phyloP scores from a whole-genome alignment of 1,140 invertebrate genomes.

The Platyura marginata region DNA sequence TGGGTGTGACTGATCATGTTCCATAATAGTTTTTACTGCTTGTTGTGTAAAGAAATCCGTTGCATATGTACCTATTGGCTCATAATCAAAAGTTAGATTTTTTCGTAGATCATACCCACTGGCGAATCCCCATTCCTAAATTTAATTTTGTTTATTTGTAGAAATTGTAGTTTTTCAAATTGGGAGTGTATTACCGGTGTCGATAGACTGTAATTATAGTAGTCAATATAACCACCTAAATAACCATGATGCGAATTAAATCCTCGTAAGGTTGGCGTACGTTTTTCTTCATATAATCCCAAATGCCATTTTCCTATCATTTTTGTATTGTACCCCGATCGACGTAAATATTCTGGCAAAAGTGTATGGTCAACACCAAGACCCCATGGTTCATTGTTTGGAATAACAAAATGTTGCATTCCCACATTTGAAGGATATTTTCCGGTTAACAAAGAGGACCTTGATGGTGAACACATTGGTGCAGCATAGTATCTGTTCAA shows the following conservation, averaged over 20 bases:
- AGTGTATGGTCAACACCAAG: conserved; percentile 49
- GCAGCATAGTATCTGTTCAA: conserved; percentile 70
- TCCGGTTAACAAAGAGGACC: conserved; percentile 68
- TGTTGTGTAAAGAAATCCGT: conserved; percentile 60
- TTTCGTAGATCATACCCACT: conserved; percentile 1
- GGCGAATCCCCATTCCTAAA: not conserved
- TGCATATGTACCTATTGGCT: conserved; percentile 30
- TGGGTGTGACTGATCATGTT: conserved; percentile 37
- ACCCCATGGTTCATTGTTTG: conserved; percentile 50
- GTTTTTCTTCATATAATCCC: conserved; percentile 48
- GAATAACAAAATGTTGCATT: conserved; percentile 60
- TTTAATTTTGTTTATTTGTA: not conserved
- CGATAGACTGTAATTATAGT: conserved; percentile 48
- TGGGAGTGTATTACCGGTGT: conserved; percentile 29
- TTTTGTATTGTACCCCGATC: conserved; percentile 61
- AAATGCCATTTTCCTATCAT: conserved; percentile 88
- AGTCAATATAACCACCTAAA: conserved; percentile 65
- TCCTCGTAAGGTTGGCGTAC: conserved; percentile 57
- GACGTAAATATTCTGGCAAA: conserved; percentile 54
- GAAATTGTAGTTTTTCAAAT: not conserved
- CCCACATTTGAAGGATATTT: conserved; percentile 49
- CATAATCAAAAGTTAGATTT: not conserved
- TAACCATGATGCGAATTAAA: conserved; percentile 75
- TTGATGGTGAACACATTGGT: conserved; percentile 56
- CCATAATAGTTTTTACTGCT: conserved; percentile 42